Percentiles rank a stretch among this genome's conserved stretches.
Evolutionary conservation across 2,888 invertebrate species (phyloP).

Genomic region (Barypeithes pellucidus): DNA sequence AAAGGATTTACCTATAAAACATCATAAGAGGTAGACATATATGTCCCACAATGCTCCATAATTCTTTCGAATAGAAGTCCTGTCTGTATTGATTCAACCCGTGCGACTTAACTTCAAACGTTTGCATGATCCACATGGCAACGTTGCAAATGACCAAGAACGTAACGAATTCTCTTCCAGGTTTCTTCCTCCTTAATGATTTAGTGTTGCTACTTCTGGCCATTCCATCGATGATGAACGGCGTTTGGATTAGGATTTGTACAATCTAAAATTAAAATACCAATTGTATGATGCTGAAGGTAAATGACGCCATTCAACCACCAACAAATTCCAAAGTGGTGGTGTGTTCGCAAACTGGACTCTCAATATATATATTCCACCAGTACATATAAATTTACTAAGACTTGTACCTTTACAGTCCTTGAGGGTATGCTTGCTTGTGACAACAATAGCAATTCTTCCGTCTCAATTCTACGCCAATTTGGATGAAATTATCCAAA

Average conservation of each 20-base stretch:
- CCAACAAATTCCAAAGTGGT: too few species aligned
- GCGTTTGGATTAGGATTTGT: slow-evolving; percentile 83
- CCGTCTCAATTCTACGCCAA: too few species aligned
- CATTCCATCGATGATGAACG: slow-evolving; percentile 81
- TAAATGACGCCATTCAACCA: too few species aligned
- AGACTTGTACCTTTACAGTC: too few species aligned
- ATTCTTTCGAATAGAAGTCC: slow-evolving; percentile 79
- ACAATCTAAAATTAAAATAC: slow-evolving; percentile 73
- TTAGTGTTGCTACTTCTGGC: slow-evolving; percentile 82
- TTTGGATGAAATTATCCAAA: too few species aligned
- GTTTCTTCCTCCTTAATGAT: slow-evolving; percentile 78
- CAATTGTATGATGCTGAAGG: too few species aligned
- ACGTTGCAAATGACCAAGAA: slow-evolving; percentile 85
- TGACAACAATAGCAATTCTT: too few species aligned
- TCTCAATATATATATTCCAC: too few species aligned
- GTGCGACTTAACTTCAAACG: slow-evolving; percentile 78
- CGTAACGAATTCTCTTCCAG: slow-evolving; percentile 83
- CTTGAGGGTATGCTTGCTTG: too few species aligned
- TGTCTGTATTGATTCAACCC: slow-evolving; percentile 71
- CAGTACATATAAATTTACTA: too few species aligned
- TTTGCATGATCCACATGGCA: slow-evolving; percentile 84
- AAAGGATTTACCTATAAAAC: slow-evolving; percentile 75
- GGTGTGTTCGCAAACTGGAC: too few species aligned
- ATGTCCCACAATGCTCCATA: slow-evolving; percentile 84
- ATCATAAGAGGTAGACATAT: slow-evolving; percentile 82